phyloP scores from a whole-genome alignment of 2,888 invertebrate species.

The Orthosia cruda region DNA sequence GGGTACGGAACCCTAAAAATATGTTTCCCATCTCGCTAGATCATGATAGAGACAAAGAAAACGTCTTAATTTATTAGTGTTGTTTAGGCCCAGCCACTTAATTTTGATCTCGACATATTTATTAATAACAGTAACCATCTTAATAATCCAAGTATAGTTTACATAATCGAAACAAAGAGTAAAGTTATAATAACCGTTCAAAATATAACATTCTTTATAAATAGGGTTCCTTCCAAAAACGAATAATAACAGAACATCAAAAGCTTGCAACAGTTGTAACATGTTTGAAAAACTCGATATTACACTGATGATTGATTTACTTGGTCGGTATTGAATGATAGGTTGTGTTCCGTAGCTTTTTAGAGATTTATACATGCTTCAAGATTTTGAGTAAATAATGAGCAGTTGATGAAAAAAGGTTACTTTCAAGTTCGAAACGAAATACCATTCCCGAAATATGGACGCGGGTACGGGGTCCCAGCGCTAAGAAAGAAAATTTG shows the following conservation, averaged over 20 bases:
- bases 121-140: neutral
- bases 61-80: too few relatives aligned
- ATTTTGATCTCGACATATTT: neutral
- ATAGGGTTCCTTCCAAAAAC: slow-evolving; percentile 26
- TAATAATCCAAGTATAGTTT: neutral
- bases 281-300: slow-evolving; percentile 13
- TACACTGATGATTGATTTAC: slow-evolving; percentile 50
- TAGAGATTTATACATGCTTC: too few relatives aligned
- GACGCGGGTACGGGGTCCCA: too few relatives aligned
- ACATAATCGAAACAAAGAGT: neutral
- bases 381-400: neutral
- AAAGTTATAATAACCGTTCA: slow-evolving; percentile 11
- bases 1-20: too few relatives aligned
- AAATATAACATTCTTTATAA: slow-evolving; percentile 18
- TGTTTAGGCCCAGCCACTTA: neutral
- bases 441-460: neutral
- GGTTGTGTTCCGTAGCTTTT: slow-evolving; percentile 22
- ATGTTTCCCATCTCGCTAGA: too few relatives aligned
- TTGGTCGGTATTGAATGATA: slow-evolving; percentile 7
- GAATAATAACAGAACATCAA: slow-evolving; percentile 34
- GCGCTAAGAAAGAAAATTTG: too few relatives aligned
- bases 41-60: too few relatives aligned
- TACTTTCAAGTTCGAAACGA: neutral
- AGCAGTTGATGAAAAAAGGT: neutral
- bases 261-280: slow-evolving; percentile 16